phyloP scores from a whole-genome alignment of 2,113 vertebrate species.

The Laticauda laticaudata region DNA sequence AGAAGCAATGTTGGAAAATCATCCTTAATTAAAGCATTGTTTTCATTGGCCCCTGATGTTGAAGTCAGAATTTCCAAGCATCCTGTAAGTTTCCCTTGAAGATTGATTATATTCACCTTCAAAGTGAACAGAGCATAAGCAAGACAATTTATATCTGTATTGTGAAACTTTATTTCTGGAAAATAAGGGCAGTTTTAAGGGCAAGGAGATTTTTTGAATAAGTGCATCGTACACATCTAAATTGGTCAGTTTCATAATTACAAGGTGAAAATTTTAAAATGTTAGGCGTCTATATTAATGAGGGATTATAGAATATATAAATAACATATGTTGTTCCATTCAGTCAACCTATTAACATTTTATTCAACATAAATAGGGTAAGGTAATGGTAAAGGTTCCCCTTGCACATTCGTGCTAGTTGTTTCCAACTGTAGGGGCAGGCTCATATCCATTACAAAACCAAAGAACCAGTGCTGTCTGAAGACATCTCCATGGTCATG shows the following conservation, averaged over 20 bases:
- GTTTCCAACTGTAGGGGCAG: too few relatives aligned
- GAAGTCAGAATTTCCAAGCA: conserved; percentile 91
- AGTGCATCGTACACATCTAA: neutral
- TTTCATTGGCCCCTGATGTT: conserved; percentile 86
- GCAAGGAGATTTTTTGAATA: neutral
- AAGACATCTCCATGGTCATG: too few relatives aligned
- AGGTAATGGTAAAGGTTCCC: too few relatives aligned
- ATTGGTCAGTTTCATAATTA: neutral
- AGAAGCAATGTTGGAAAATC: conserved; percentile 97
- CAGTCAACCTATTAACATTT: neutral
- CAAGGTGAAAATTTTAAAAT: neutral
- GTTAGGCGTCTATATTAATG: neutral
- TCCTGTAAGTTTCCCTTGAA: conserved; percentile 73
- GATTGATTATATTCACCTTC: accelerated
- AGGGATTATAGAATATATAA: neutral
- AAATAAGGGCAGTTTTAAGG: neutral
- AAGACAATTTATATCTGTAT: neutral
- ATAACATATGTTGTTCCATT: neutral
- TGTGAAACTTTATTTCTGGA: neutral
- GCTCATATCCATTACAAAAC: too few relatives aligned
- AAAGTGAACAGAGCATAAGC: neutral
- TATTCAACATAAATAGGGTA: neutral
- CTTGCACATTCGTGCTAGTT: too few relatives aligned
- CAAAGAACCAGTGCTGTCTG: too few relatives aligned
- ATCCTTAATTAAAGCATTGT: conserved; percentile 86